Conservation (phyloP, 2,888 invertebrate genomes). For the Calameuta idolon region DNA sequence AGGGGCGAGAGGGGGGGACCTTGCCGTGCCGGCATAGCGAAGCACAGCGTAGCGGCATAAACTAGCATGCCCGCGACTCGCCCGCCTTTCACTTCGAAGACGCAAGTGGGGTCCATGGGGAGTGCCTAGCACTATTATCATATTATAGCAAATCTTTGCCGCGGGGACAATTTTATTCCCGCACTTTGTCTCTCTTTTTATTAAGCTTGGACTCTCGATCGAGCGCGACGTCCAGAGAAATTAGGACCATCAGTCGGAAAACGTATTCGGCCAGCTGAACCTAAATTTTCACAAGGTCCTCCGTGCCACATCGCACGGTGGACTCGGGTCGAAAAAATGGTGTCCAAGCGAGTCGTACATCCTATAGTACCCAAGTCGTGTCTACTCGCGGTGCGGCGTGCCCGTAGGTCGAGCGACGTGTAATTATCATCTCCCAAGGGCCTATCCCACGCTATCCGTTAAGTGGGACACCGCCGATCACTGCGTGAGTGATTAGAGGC, state of each 20-base stretch:
- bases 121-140: conserved; percentile 60
- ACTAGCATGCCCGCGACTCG: conserved; percentile 53
- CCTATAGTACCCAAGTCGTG: too few relatives aligned
- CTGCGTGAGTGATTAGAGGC: conserved; percentile 50
- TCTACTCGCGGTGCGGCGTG: conserved; percentile 26
- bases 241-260: too few relatives aligned
- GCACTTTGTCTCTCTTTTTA: conserved; percentile 12
- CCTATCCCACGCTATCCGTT: conserved; percentile 60
- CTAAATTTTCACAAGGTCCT: too few relatives aligned
- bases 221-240: too few relatives aligned
- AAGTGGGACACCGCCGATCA: conserved; percentile 54
- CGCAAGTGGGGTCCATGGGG: conserved; percentile 53
- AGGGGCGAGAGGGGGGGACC: conserved; percentile 49
- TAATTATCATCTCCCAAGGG: conserved; percentile 63
- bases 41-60: conserved; percentile 39
- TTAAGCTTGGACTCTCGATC: too few relatives aligned
- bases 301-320: too few relatives aligned
- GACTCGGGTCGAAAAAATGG: too few relatives aligned
- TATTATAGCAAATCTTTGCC: conserved; percentile 55
- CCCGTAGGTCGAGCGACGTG: conserved; percentile 43
- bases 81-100: conserved; percentile 65
- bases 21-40: conserved; percentile 55
- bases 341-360: too few relatives aligned
- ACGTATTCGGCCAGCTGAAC: too few relatives aligned
- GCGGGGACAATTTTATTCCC: conserved; percentile 5